A percentile compares a stretch with the other conserved stretches of the same genome.
Evolutionary conservation across 2,888 invertebrate genomes (phyloP).

Genomic region (Hydriomena furcata): DNA sequence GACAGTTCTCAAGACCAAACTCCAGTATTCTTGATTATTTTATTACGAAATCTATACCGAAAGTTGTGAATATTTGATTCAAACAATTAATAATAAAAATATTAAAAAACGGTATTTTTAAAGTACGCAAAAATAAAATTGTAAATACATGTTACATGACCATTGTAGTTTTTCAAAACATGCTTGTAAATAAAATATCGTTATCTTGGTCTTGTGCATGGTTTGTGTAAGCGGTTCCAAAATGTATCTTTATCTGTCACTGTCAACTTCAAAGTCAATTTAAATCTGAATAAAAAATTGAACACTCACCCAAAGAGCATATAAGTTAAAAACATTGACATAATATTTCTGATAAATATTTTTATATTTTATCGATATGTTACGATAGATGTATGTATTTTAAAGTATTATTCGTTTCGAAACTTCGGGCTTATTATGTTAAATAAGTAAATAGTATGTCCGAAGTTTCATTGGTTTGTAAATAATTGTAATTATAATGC

Average conservation of each 20-base stretch:
- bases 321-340: slow-evolving; percentile 22
- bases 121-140: not conserved
- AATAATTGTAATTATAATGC: slow-evolving; percentile 65
- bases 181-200: not conserved
- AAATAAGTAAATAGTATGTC: slow-evolving; percentile 8
- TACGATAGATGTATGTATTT: slow-evolving; percentile 32
- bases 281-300: too few species aligned
- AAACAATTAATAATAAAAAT: too few species aligned
- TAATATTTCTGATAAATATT: slow-evolving; percentile 53
- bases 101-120: too few species aligned
- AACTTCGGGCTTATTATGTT: slow-evolving; percentile 6
- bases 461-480: slow-evolving; percentile 48
- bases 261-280: slow-evolving; percentile 19
- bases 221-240: too few species aligned
- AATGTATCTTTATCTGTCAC: not conserved
- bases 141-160: not conserved
- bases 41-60: too few species aligned
- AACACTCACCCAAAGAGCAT: too few species aligned
- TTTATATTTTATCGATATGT: slow-evolving; percentile 46
- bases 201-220: too few species aligned
- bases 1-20: not conserved
- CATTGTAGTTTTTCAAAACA: too few species aligned
- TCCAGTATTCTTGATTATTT: not conserved
- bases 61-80: too few species aligned
- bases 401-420: slow-evolving; percentile 31